Percentiles rank a stretch among this genome's conserved stretches.
phyloP scores from a whole-genome alignment of 2,113 vertebrate species.

The Poeciliopsis prolifica region DNA sequence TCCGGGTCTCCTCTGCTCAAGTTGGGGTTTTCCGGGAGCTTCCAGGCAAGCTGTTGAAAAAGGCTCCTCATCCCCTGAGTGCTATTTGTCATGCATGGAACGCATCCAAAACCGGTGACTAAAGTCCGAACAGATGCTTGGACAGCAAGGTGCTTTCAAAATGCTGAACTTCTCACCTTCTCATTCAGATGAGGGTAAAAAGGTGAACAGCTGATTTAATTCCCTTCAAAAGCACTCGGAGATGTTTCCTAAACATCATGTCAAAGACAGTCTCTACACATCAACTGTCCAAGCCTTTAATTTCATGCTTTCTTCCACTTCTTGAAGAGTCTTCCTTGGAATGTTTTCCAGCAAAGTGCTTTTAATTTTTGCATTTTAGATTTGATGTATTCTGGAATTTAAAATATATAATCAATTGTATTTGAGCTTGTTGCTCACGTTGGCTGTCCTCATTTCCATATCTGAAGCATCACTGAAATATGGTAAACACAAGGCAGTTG shows the following conservation, averaged over 20 bases:
- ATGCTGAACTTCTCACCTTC: conserved; percentile 26
- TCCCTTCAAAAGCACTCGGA: not conserved
- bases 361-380: too few species aligned
- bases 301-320: not conserved
- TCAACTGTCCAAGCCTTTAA: not conserved
- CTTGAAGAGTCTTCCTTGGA: not conserved
- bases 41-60: not conserved
- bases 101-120: not conserved
- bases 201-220: not conserved
- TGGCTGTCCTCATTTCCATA: too few species aligned
- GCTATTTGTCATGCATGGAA: conserved; percentile 17
- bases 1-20: not conserved
- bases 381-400: too few species aligned
- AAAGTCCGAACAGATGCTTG: conserved; percentile 26
- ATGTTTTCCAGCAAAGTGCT: too few species aligned
- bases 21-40: conserved; percentile 6
- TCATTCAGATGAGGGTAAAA: conserved; percentile 15
- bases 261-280: not conserved
- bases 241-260: not conserved
- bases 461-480: too few species aligned
- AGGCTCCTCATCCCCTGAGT: not conserved
- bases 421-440: too few species aligned
- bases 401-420: too few species aligned
- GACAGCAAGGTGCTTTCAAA: conserved; percentile 17
- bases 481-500: too few species aligned